Percentiles rank a stretch among this genome's conserved stretches.
Evolutionary conservation across 2,113 vertebrate species (phyloP).

Genomic region (Cinclus mexicanus): DNA sequence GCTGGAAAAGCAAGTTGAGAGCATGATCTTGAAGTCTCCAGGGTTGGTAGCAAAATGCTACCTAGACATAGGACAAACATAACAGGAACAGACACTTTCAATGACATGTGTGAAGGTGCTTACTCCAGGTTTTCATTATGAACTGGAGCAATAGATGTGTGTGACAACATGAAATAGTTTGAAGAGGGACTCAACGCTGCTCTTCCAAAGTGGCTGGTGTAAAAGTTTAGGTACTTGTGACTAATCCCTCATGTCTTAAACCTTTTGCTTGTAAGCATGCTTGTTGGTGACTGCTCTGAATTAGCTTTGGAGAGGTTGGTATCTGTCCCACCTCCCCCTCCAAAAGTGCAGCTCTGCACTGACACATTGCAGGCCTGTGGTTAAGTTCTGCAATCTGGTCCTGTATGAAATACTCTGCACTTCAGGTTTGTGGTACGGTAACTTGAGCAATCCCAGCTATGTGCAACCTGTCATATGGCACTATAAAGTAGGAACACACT

Average conservation of each 20-base stretch:
- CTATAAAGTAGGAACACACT: background rate
- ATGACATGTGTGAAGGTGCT: background rate
- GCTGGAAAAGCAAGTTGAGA: background rate
- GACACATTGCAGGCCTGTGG: background rate
- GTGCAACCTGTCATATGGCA: conserved; percentile 7
- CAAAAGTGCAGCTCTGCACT: background rate
- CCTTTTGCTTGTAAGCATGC: background rate
- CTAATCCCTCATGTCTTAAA: background rate
- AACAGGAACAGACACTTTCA: background rate
- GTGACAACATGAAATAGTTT: background rate
- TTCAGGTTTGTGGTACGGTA: conserved; percentile 32
- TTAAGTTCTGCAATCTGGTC: conserved; percentile 53
- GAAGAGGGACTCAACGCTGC: rapidly evolving
- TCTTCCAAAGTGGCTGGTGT: background rate
- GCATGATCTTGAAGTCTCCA: background rate
- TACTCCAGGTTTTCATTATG: background rate
- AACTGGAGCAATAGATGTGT: background rate
- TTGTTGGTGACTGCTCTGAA: background rate
- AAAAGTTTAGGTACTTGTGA: background rate
- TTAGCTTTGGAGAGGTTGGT: background rate
- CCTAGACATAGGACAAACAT: background rate
- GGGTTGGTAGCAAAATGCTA: background rate
- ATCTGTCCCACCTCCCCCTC: background rate
- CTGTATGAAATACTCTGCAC: conserved; percentile 27
- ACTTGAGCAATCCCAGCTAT: conserved; percentile 53